phyloP scores from a whole-genome alignment of 1,140 invertebrate genomes.

The Wiebesia pumilae region DNA sequence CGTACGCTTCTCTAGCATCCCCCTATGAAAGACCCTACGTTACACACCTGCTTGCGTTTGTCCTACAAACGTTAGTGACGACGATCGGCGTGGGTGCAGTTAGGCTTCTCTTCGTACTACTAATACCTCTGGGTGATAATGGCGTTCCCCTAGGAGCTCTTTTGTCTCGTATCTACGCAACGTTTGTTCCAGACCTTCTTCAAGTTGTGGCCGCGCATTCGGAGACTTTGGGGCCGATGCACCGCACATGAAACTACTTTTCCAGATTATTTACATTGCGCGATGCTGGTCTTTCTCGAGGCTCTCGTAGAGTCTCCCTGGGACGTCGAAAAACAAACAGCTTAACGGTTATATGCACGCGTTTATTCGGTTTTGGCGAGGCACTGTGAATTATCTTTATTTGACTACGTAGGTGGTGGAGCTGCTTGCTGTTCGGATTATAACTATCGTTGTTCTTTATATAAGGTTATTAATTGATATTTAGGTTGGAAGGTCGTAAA shows the following conservation, averaged over 20 bases:
- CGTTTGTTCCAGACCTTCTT: not conserved
- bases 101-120: conserved; percentile 7
- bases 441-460: not conserved
- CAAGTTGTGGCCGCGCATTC: not conserved
- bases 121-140: conserved; percentile 62
- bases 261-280: conserved; percentile 28
- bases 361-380: not conserved
- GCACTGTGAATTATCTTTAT: not conserved
- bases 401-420: not conserved
- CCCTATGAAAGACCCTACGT: not conserved
- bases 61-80: not conserved
- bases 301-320: not conserved
- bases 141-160: conserved; percentile 59
- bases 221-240: not conserved
- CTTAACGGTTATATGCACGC: not conserved
- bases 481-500: too few species aligned
- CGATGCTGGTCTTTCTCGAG: not conserved
- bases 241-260: not conserved
- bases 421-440: not conserved
- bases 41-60: not conserved
- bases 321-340: not conserved
- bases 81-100: conserved; percentile 43
- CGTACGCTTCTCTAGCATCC: not conserved
- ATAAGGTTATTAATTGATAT: not conserved
- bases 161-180: conserved; percentile 52